phyloP scores from a whole-genome alignment of 2,797 vertebrate genomes.

The Apogon hyalosoma region DNA sequence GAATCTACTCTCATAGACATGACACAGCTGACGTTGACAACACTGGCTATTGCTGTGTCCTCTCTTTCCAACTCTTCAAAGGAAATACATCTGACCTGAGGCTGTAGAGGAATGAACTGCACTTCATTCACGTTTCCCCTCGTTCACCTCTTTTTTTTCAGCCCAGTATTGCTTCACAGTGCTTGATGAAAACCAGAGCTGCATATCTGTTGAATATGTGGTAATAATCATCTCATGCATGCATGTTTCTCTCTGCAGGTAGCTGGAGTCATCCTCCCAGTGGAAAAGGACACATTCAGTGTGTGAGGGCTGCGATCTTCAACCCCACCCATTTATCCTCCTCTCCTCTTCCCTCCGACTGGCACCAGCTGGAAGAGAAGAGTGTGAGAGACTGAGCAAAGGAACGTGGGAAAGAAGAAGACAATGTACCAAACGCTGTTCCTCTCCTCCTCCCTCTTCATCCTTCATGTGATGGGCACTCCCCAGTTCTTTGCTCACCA shows the following conservation, averaged over 20 bases:
- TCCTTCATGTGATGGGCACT: constrained; percentile 78
- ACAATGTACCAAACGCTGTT: constrained; percentile 81
- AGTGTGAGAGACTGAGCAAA: constrained; percentile 60
- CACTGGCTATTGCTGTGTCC: background rate
- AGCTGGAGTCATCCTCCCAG: constrained; percentile 56
- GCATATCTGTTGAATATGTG: background rate
- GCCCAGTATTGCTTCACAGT: background rate
- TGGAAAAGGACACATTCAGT: constrained; percentile 32
- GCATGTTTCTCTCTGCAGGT: constrained; percentile 59
- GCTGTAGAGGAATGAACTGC: constrained; percentile 12
- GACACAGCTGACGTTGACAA: constrained; percentile 32
- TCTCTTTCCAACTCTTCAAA: constrained; percentile 23
- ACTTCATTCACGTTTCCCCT: constrained; percentile 5
- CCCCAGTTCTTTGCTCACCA: constrained; percentile 76
- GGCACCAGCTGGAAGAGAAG: constrained; percentile 48
- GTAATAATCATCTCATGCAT: background rate
- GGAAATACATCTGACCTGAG: constrained; percentile 22
- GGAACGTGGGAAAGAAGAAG: constrained; percentile 76
- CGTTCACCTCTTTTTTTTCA: background rate
- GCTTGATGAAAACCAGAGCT: background rate
- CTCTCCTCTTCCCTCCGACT: constrained; percentile 40
- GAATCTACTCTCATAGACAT: constrained; percentile 16
- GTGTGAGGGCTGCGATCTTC: constrained; percentile 32
- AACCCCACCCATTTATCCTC: constrained; percentile 23
- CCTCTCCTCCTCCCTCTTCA: constrained; percentile 81